Conservation (phyloP, 2,797 vertebrate genomes). For the Crenuchus spilurus region DNA sequence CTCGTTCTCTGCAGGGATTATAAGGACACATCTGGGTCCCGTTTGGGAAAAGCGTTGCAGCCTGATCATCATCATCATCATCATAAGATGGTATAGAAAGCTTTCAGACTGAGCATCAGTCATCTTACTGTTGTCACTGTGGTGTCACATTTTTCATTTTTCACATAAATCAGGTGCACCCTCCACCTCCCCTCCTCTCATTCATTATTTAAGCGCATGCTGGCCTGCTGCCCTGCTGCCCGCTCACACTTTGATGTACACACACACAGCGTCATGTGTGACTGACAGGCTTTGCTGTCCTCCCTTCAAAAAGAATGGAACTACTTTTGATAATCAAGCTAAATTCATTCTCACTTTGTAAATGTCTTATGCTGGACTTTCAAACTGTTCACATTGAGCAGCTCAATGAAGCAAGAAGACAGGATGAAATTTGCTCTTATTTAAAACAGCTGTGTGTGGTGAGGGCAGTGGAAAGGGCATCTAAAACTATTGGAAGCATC, state of each 20-base stretch:
- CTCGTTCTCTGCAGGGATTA: conserved; percentile 35
- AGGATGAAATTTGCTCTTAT: neutral
- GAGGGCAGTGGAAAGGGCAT: conserved; percentile 51
- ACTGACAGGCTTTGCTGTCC: conserved; percentile 64
- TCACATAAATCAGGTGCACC: too few relatives aligned
- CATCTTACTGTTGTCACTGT: neutral
- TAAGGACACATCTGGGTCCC: conserved; percentile 28
- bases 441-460: neutral
- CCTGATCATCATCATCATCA: neutral
- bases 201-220: conserved; percentile 69
- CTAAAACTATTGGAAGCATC: conserved; percentile 46
- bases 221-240: conserved; percentile 58
- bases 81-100: conserved; percentile 17
- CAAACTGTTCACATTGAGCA: neutral
- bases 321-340: conserved; percentile 40
- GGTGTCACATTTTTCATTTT: neutral
- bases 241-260: conserved; percentile 68
- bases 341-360: conserved; percentile 14
- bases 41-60: conserved; percentile 12
- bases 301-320: conserved; percentile 63
- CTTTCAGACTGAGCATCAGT: neutral
- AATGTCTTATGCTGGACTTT: neutral
- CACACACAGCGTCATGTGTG: conserved; percentile 52
- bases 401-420: neutral
- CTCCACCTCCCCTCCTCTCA: conserved; percentile 64